These are phyloP conservation scores for Micronycteris hirsuta DNA, from an alignment of 2,113 vertebrate genomes.

Conservation along the genomic window DNA sequence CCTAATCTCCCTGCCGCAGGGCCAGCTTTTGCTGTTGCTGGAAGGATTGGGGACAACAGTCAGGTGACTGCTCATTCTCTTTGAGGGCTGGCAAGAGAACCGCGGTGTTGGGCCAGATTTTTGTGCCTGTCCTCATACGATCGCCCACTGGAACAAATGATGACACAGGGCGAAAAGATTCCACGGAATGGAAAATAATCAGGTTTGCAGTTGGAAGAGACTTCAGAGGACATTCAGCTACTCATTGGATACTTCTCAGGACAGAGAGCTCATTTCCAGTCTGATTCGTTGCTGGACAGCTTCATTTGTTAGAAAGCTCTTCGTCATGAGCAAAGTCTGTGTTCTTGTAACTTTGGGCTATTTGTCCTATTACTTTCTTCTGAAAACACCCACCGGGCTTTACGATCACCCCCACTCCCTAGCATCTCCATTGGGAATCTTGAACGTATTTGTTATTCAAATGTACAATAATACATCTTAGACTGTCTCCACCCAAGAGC, in stretches of 20 bases:
- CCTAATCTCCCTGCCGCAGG: not conserved
- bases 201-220: conserved; percentile 35
- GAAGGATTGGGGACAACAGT: not conserved
- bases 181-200: conserved; percentile 6
- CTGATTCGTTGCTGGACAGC: not conserved
- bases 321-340: not conserved
- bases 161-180: not conserved
- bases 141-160: not conserved
- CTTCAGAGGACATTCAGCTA: not conserved
- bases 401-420: not conserved
- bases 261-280: not conserved
- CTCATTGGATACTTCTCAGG: conserved; percentile 14
- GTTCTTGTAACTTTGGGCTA: not conserved
- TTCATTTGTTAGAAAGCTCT: conserved; percentile 49
- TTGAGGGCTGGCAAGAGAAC: not conserved
- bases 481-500: not conserved
- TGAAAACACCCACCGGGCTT: not conserved
- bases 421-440: not conserved
- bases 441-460: not conserved
- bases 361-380: not conserved
- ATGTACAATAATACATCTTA: not conserved
- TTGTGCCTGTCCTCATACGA: not conserved
- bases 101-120: not conserved
- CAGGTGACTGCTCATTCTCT: not conserved
- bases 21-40: not conserved